Evolutionary conservation across 1,140 invertebrate species (phyloP).

Genomic region (Brachionus sp.): DNA sequence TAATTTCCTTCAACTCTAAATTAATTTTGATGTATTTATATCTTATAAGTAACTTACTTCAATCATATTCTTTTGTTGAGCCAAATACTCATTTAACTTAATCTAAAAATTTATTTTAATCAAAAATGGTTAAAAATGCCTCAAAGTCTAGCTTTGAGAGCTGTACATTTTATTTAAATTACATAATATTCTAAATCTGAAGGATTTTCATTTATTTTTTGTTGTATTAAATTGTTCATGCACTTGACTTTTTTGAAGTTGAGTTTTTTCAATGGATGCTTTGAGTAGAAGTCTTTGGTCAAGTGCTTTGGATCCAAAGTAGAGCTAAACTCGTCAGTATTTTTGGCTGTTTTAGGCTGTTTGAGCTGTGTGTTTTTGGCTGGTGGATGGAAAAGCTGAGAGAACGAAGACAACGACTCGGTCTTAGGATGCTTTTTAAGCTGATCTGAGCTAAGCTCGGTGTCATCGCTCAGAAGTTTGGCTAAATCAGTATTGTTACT

Average conservation of each 20-base stretch:
- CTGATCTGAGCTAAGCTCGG: background rate
- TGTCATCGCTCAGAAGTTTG: background rate
- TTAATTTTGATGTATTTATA: background rate
- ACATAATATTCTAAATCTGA: slow-evolving; percentile 29
- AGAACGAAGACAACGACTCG: background rate
- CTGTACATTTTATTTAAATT: background rate
- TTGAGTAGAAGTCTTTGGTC: background rate
- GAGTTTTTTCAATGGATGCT: slow-evolving; percentile 28
- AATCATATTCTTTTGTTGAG: background rate
- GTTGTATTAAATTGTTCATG: slow-evolving; percentile 29
- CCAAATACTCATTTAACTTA: slow-evolving; percentile 1
- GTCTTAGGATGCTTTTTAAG: background rate
- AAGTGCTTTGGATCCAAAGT: background rate
- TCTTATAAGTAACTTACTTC: background rate
- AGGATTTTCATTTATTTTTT: slow-evolving; percentile 28
- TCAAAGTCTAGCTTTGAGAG: background rate
- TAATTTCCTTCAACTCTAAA: slow-evolving; percentile 12
- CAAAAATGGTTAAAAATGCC: background rate
- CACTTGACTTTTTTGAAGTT: slow-evolving; percentile 25
- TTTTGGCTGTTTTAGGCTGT: background rate
- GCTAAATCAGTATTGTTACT: background rate
- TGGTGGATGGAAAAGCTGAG: background rate
- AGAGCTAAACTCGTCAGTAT: background rate
- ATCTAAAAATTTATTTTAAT: background rate
- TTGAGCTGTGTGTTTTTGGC: background rate